Conservation (phyloP, 2,113 vertebrate species). For the Semicossyphus pulcher region DNA sequence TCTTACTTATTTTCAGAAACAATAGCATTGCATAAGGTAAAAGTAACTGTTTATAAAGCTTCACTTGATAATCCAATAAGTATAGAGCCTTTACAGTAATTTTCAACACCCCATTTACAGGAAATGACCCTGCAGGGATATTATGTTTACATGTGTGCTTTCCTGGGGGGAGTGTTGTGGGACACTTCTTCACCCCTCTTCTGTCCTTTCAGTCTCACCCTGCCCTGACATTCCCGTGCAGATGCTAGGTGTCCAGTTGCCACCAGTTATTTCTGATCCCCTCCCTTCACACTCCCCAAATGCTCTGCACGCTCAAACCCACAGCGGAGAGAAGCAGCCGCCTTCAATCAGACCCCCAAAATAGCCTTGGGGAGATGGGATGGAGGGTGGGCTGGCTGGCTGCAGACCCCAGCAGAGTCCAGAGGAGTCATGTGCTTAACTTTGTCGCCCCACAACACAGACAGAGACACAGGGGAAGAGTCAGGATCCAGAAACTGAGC, state of each 20-base stretch:
- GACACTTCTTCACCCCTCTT: constrained; percentile 46
- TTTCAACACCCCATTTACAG: constrained; percentile 7
- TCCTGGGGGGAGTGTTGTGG: constrained; percentile 15
- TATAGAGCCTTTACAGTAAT: constrained; percentile 3
- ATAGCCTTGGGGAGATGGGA: constrained; percentile 82
- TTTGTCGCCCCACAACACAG: constrained; percentile 62
- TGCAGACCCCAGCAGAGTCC: constrained; percentile 72
- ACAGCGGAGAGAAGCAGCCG: constrained; percentile 66
- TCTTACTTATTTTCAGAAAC: background rate
- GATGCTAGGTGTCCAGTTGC: constrained; percentile 75
- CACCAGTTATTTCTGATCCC: constrained; percentile 78
- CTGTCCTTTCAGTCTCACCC: constrained; percentile 65
- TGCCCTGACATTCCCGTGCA: constrained; percentile 69
- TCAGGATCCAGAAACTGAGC: constrained; percentile 29
- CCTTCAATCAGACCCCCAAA: constrained; percentile 90
- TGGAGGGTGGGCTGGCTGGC: constrained; percentile 35
- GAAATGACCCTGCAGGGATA: constrained; percentile 18
- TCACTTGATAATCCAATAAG: background rate
- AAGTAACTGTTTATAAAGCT: background rate
- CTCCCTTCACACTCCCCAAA: constrained; percentile 53
- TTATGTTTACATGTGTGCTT: constrained; percentile 40
- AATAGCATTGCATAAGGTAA: background rate
- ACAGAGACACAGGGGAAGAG: constrained; percentile 50
- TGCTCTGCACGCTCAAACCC: constrained; percentile 58
- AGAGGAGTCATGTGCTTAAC: constrained; percentile 67